A percentile compares a stretch with the other conserved stretches of the same genome.
Evolutionary conservation across 2,888 invertebrate genomes (phyloP).

Genomic region (Heteromurus nitidus): DNA sequence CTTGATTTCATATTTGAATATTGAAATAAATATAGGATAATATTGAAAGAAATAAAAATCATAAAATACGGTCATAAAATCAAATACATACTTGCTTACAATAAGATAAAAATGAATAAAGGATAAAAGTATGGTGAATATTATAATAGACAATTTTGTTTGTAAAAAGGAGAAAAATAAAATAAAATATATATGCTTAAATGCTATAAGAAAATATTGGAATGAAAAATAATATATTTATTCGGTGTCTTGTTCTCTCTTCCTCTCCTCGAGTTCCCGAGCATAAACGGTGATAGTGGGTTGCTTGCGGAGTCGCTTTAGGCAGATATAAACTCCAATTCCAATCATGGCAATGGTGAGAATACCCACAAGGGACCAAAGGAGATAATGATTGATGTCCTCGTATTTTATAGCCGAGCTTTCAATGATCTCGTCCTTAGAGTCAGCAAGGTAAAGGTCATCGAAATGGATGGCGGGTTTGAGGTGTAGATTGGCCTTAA

Average conservation of each 20-base stretch:
- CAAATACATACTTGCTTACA: neutral
- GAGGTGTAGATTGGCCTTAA: slow-evolving; percentile 48
- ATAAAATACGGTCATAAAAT: neutral
- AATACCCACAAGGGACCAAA: neutral
- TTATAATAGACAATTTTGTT: neutral
- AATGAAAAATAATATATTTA: too few relatives aligned
- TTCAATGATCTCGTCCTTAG: neutral
- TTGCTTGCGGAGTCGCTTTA: neutral
- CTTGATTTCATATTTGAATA: neutral
- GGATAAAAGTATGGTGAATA: neutral
- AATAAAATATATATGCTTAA: neutral
- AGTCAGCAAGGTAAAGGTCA: neutral
- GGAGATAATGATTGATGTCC: neutral
- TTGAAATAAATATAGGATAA: too few relatives aligned
- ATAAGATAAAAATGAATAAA: neutral
- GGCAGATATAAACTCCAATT: neutral
- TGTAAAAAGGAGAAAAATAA: neutral
- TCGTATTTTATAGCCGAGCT: neutral
- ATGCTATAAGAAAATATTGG: too few relatives aligned
- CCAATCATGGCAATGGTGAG: neutral
- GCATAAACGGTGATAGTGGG: neutral
- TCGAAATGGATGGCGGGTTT: slow-evolving; percentile 16
- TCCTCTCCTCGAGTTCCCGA: too few relatives aligned
- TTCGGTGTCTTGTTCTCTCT: neutral
- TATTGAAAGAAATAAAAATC: too few relatives aligned